Percentiles rank a stretch among this genome's conserved stretches.
These are phyloP conservation scores for Drosophila rufa DNA, from an alignment of 1,140 invertebrate genomes.

Conservation along the genomic window DNA sequence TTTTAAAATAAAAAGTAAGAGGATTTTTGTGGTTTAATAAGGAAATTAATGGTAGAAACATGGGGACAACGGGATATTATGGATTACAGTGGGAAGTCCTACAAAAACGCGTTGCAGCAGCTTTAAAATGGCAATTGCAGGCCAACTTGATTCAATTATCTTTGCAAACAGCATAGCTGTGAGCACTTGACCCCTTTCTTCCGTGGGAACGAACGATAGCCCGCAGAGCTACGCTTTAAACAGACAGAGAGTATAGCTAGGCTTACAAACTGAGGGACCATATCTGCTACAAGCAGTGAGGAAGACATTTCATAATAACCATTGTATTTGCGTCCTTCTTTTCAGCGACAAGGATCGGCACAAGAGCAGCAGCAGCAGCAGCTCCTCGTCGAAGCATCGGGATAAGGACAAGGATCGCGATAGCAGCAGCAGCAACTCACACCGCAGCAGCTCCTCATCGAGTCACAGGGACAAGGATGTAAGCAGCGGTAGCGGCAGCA, in stretches of 20 bases:
- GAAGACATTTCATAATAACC: background rate
- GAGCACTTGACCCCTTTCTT: slow-evolving; percentile 23
- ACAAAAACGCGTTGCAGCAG: background rate
- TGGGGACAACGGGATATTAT: too few relatives aligned
- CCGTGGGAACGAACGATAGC: background rate
- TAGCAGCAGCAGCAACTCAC: slow-evolving; percentile 82
- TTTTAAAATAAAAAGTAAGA: too few relatives aligned
- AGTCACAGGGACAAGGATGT: slow-evolving; percentile 85
- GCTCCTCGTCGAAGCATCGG: slow-evolving; percentile 72
- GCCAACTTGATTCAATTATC: slow-evolving; percentile 17
- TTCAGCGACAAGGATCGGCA: slow-evolving; percentile 85
- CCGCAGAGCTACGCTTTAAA: background rate
- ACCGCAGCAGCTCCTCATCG: slow-evolving; percentile 79
- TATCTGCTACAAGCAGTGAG: background rate
- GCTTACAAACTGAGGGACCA: too few relatives aligned
- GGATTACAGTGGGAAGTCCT: background rate
- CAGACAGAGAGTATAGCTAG: background rate
- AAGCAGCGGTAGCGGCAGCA: slow-evolving; percentile 66
- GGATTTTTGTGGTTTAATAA: too few relatives aligned
- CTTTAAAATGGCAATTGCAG: slow-evolving; percentile 1
- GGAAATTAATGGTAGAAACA: too few relatives aligned
- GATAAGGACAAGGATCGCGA: slow-evolving; percentile 81
- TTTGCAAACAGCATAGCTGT: background rate
- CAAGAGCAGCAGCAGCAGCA: slow-evolving; percentile 78
- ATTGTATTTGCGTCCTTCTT: background rate